phyloP scores from a whole-genome alignment of 1,140 invertebrate species.

The Drosophila parabipectinata region DNA sequence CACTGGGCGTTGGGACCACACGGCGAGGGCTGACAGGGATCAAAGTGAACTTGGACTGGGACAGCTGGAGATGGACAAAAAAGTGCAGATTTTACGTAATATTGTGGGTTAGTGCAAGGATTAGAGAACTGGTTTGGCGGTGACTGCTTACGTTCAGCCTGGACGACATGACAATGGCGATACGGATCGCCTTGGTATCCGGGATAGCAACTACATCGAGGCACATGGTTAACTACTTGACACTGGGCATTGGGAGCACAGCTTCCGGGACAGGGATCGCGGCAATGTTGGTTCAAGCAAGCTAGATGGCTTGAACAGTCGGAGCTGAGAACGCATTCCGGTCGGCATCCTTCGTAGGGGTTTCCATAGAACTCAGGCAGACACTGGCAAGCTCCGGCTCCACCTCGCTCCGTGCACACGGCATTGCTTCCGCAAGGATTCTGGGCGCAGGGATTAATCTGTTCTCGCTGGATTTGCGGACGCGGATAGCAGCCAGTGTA shows the following conservation, averaged over 20 bases:
- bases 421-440: slow-evolving; percentile 88
- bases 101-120: slow-evolving; percentile 80
- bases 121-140: slow-evolving; percentile 4
- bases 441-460: slow-evolving; percentile 86
- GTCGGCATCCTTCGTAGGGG: slow-evolving; percentile 89
- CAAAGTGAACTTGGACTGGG: slow-evolving; percentile 84
- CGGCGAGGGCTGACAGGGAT: slow-evolving; percentile 88
- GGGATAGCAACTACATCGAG: slow-evolving; percentile 89
- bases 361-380: slow-evolving; percentile 86
- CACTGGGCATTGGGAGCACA: slow-evolving; percentile 92
- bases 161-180: slow-evolving; percentile 79
- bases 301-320: slow-evolving; percentile 90
- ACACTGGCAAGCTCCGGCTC: slow-evolving; percentile 84
- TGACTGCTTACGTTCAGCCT: slow-evolving; percentile 84
- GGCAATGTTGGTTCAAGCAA: slow-evolving; percentile 91
- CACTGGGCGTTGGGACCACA: slow-evolving; percentile 91
- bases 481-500: slow-evolving; percentile 86
- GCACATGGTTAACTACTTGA: slow-evolving; percentile 90
- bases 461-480: slow-evolving; percentile 82
- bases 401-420: slow-evolving; percentile 87
- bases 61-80: slow-evolving; percentile 54
- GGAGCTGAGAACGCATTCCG: slow-evolving; percentile 90
- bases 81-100: slow-evolving; percentile 30
- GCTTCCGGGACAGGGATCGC: slow-evolving; percentile 91
- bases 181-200: slow-evolving; percentile 92